Conservation (phyloP, 2,797 vertebrate species). For the Gallinago nigripennis region DNA sequence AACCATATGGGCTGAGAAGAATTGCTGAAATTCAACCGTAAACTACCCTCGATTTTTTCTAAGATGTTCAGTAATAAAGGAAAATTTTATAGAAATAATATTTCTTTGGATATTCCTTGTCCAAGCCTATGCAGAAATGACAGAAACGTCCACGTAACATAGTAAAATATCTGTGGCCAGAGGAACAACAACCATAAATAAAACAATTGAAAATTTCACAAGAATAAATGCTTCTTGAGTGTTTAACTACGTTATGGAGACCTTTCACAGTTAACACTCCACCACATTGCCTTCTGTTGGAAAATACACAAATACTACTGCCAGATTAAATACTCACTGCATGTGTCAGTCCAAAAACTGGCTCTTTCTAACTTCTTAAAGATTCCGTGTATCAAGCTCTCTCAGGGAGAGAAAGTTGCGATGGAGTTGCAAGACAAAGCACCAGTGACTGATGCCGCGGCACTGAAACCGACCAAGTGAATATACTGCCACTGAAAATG, state of each 20-base stretch:
- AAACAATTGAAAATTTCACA: constrained; percentile 24
- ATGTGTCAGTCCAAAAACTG: not conserved
- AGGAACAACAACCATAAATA: not conserved
- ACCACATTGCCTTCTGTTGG: not conserved
- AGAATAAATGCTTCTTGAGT: not conserved
- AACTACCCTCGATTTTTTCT: not conserved
- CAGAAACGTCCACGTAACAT: not conserved
- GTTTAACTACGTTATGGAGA: not conserved
- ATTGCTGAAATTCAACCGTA: not conserved
- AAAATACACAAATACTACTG: not conserved
- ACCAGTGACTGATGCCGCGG: not conserved
- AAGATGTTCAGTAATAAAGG: not conserved
- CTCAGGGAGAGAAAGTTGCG: not conserved
- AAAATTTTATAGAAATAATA: not conserved
- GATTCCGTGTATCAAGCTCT: not conserved
- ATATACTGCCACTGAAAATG: not conserved
- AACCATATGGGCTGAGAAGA: not conserved
- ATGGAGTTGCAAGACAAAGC: not conserved
- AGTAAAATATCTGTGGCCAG: not conserved
- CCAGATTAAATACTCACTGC: constrained; percentile 4
- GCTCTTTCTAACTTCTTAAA: not conserved
- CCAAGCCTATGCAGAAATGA: not conserved
- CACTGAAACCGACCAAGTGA: not conserved
- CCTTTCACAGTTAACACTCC: not conserved
- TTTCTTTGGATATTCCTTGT: not conserved